Percentiles rank a stretch among this genome's conserved stretches.
Evolutionary conservation across 2,888 invertebrate species (phyloP).

Genomic region (Scotopteryx bipunctaria): DNA sequence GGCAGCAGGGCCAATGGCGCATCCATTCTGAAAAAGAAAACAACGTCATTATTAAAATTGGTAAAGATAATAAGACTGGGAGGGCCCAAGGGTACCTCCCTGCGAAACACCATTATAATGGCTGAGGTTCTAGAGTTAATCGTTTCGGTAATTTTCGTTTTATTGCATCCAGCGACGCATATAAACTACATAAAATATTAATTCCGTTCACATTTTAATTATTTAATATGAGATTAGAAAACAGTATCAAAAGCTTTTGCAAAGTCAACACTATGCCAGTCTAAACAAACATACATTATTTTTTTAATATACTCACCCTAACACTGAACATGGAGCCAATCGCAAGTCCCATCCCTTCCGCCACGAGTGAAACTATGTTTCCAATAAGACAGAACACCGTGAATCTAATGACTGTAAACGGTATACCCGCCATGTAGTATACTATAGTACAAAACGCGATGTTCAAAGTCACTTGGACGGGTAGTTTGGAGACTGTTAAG

Average conservation of each 20-base stretch:
- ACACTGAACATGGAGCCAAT: constrained; percentile 88
- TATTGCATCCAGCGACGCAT: too few relatives aligned
- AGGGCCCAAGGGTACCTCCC: background rate
- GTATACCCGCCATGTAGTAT: constrained; percentile 88
- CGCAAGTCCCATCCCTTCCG: constrained; percentile 90
- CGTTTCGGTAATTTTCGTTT: too few relatives aligned
- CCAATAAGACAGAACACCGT: constrained; percentile 86
- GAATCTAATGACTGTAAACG: constrained; percentile 86
- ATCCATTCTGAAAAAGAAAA: constrained; percentile 83
- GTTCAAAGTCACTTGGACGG: constrained; percentile 83
- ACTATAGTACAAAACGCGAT: constrained; percentile 84
- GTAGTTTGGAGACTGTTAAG: constrained; percentile 84
- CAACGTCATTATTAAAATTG: background rate
- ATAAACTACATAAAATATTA: too few relatives aligned
- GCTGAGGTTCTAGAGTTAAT: too few relatives aligned
- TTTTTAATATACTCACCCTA: constrained; percentile 71
- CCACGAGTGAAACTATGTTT: constrained; percentile 87
- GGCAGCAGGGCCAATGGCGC: constrained; percentile 85
- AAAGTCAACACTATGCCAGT: background rate
- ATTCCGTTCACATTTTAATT: background rate
- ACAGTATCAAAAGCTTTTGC: constrained; percentile 2
- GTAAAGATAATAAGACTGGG: background rate
- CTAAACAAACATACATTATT: background rate
- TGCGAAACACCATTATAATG: constrained; percentile 2
- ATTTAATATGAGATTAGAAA: background rate